These are phyloP conservation scores for Equus przewalskii DNA, from an alignment of 2,113 vertebrate species.

Conservation along the genomic window DNA sequence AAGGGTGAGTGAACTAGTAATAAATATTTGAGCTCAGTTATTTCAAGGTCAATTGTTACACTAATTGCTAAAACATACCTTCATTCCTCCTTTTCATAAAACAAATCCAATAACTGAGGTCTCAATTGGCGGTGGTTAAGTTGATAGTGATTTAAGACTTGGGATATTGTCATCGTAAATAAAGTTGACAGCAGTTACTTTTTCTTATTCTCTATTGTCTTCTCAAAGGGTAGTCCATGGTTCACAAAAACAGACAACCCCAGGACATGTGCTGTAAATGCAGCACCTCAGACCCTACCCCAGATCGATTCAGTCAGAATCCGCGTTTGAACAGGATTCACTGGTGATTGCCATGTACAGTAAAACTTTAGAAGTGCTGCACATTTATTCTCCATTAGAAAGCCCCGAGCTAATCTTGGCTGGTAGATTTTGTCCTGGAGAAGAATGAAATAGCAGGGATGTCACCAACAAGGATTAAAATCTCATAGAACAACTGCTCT, in stretches of 20 bases:
- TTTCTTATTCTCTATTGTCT: not conserved
- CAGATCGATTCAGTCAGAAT: not conserved
- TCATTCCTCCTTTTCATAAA: slow-evolving; percentile 54
- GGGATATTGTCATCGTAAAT: not conserved
- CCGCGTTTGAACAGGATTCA: not conserved
- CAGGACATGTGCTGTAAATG: not conserved
- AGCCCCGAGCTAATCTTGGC: not conserved
- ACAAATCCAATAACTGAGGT: not conserved
- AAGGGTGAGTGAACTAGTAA: not conserved
- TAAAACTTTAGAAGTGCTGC: not conserved
- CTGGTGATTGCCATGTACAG: not conserved
- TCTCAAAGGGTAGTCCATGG: not conserved
- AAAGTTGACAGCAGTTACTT: not conserved
- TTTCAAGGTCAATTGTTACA: slow-evolving; percentile 36
- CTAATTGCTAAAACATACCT: not conserved
- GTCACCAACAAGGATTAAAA: not conserved
- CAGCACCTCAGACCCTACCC: not conserved
- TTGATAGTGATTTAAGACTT: not conserved
- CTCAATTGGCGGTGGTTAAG: not conserved
- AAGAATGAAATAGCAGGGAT: not conserved
- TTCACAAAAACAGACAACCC: not conserved
- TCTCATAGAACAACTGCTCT: not conserved
- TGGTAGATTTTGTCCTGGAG: not conserved
- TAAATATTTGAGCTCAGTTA: not conserved
- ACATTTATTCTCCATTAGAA: not conserved